Evolutionary conservation across 2,888 invertebrate genomes (phyloP).

Genomic region (Magallana nippona): DNA sequence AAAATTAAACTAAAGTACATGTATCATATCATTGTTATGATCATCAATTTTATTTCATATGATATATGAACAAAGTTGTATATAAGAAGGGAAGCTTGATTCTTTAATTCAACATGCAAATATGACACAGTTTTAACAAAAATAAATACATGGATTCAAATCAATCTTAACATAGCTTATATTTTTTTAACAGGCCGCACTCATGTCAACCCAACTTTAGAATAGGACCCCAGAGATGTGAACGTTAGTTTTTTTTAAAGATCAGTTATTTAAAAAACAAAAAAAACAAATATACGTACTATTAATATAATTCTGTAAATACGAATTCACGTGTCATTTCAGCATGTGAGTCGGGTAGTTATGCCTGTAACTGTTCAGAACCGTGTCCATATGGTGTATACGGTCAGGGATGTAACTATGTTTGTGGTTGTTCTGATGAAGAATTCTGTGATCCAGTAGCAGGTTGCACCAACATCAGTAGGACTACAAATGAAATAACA

Average conservation of each 20-base stretch:
- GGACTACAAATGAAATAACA: background rate
- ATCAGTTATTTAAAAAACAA: no score
- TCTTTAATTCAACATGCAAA: background rate
- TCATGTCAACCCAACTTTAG: constrained; percentile 17
- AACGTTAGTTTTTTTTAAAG: background rate
- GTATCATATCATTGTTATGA: no score
- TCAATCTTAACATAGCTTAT: background rate
- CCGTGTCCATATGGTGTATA: background rate
- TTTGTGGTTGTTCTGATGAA: background rate
- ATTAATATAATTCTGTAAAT: background rate
- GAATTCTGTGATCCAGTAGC: background rate
- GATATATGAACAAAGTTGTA: background rate
- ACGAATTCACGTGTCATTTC: background rate
- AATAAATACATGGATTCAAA: background rate
- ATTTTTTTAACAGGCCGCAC: background rate
- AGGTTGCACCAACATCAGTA: background rate
- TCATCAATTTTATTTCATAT: background rate
- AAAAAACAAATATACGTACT: background rate
- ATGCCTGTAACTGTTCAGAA: background rate
- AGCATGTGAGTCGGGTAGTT: background rate
- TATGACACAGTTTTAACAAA: background rate
- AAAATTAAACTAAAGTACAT: no score
- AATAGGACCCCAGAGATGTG: background rate
- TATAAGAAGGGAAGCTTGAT: background rate
- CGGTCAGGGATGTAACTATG: background rate